Base-by-base conservation (phyloP, 2,888 invertebrate species). In the Atherix ibis region DNA sequence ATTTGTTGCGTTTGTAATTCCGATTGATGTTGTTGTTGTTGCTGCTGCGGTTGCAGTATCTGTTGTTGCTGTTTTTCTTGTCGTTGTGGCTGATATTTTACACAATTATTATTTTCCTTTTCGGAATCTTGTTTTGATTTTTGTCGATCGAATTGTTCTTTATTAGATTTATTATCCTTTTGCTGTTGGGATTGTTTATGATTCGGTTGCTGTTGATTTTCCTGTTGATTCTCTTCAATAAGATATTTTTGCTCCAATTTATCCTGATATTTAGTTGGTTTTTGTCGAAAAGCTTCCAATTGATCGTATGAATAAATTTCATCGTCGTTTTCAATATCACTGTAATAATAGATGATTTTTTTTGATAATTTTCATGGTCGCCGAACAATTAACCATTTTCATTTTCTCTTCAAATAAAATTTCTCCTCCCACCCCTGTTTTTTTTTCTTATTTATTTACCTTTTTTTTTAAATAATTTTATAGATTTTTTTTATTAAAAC, bases 321-420 rank as follows among this genome's bases (percentile, higher is more conserved):
- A 59, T 58, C 48, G 51, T 57, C 53, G 49, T 60, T 60, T 49
- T 62, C 62, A 54, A 62, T 54, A 48, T 59, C 55, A 56, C 62
- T 62, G 56, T 41, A 61, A 58, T 24, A 35, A 34, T 13, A 31
- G 32, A 35, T 27, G 29, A 32, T 35, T 30, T 26, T 37, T 26
- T 27, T 37, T 37, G 9, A 15, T 30, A 12, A 4, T 10, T 35
- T 34, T n/a, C n/a, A n/a, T n/a, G n/a, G n/a, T n/a, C n/a, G n/a
- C n/a, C n/a, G n/a, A n/a, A n/a, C n/a, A n/a, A n/a, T n/a, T n/a
- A n/a, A n/a, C n/a, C n/a, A n/a, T n/a, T n/a, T n/a, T n/a, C n/a
- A n/a, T n/a, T n/a, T n/a, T n/a, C n/a, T n/a, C n/a, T n/a, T n/a
- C n/a, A n/a, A n/a, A n/a, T n/a, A n/a, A n/a, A n/a, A n/a, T n/a